phyloP scores from a whole-genome alignment of 2,113 vertebrate genomes.

The Ahaetulla prasina region DNA sequence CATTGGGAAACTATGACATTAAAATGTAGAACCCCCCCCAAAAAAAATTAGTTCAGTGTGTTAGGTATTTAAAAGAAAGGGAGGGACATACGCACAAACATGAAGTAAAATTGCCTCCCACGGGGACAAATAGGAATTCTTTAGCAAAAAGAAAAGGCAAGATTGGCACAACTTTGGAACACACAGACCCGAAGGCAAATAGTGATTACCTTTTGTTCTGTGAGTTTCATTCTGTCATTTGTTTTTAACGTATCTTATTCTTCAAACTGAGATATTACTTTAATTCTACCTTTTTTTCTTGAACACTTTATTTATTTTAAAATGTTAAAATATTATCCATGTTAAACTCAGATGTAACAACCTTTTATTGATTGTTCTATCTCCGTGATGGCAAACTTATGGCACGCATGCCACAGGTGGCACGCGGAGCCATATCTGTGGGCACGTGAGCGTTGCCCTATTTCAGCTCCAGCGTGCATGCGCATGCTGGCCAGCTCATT shows the following conservation, averaged over 20 bases:
- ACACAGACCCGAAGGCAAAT: background rate
- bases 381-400: too few species aligned
- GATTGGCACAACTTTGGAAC: background rate
- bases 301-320: background rate
- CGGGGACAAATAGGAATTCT: background rate
- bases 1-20: background rate
- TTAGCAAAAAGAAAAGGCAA: background rate
- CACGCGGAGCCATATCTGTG: too few species aligned
- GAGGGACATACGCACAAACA: background rate
- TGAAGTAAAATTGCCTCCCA: background rate
- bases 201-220: background rate
- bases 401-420: too few species aligned
- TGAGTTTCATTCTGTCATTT: background rate
- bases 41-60: background rate
- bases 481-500: too few species aligned
- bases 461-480: too few species aligned
- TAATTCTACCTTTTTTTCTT: background rate
- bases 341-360: background rate
- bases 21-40: background rate
- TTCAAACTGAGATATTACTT: background rate
- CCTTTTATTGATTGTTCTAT: background rate
- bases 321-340: background rate
- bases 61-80: background rate
- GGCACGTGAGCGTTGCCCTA: too few species aligned
- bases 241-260: background rate